A percentile compares a stretch with the other conserved stretches of the same genome.
Conservation (phyloP, 2,888 invertebrate genomes). For the Brachyptera risi region DNA sequence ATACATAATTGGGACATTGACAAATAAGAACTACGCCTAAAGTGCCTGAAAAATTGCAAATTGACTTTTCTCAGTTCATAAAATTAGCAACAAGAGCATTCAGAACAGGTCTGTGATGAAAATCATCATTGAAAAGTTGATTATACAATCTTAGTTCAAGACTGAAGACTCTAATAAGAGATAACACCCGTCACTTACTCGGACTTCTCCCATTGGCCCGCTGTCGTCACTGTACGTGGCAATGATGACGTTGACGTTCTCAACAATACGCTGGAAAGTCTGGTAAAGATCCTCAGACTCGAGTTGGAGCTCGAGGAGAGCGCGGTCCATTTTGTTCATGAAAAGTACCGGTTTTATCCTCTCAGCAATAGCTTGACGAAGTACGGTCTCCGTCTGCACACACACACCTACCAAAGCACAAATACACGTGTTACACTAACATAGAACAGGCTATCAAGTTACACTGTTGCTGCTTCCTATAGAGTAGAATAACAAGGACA, state of each 20-base stretch:
- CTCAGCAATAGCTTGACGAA: slow-evolving; percentile 99
- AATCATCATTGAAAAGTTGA: slow-evolving; percentile 25
- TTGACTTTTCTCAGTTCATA: too few species aligned
- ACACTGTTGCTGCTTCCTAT: too few species aligned
- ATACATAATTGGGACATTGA: too few species aligned
- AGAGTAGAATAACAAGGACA: too few species aligned
- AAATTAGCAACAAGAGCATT: too few species aligned
- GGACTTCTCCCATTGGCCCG: slow-evolving; percentile 99
- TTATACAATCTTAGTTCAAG: slow-evolving; percentile 18
- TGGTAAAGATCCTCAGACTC: slow-evolving; percentile 97
- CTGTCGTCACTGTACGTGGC: slow-evolving; percentile 97
- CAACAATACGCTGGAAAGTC: slow-evolving; percentile 99
- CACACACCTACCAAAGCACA: slow-evolving; percentile 88
- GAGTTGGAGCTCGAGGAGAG: slow-evolving; percentile 92
- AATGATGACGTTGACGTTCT: slow-evolving; percentile 99
- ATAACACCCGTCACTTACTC: slow-evolving; percentile 55
- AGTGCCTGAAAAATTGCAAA: too few species aligned
- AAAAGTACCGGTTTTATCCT: slow-evolving; percentile 99
- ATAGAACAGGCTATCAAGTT: not conserved
- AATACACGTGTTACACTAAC: not conserved
- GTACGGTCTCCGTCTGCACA: slow-evolving; percentile 99
- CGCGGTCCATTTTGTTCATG: slow-evolving; percentile 99
- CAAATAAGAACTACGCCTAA: too few species aligned
- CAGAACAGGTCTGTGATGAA: slow-evolving; percentile 18
- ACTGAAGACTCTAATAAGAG: not conserved